Conservation (phyloP, 2,888 invertebrate genomes). For the Steinernema carpocapsae region DNA sequence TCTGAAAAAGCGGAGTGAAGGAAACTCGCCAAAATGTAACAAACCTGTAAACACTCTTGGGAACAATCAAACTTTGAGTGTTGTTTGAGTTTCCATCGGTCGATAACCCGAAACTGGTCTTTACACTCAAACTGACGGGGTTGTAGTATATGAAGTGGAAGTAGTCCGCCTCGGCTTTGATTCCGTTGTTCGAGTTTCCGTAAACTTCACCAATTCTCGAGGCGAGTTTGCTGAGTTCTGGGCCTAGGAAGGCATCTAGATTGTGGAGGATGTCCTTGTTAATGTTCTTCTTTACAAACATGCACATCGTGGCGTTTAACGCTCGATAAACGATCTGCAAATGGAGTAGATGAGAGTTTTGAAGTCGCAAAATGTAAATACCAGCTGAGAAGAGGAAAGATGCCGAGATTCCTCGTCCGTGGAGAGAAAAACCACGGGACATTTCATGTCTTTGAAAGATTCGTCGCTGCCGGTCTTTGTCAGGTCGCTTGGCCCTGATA, state of each 20-base stretch:
- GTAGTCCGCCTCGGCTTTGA: conserved; percentile 32
- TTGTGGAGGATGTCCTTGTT: conserved; percentile 48
- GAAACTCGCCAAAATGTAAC: not conserved
- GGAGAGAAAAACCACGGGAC: conserved; percentile 10
- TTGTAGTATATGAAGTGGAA: conserved; percentile 68
- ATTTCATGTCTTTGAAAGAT: conserved; percentile 18
- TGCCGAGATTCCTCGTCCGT: conserved; percentile 26
- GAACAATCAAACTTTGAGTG: conserved; percentile 44
- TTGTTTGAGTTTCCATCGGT: conserved; percentile 32
- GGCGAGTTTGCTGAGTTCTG: conserved; percentile 46
- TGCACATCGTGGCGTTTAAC: conserved; percentile 83
- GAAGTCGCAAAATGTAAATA: not conserved
- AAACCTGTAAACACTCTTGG: conserved; percentile 48
- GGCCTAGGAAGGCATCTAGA: conserved; percentile 59
- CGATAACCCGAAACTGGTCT: conserved; percentile 50
- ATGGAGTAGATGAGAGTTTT: not conserved
- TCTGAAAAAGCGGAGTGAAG: conserved; percentile 44
- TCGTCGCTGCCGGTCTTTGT: conserved; percentile 42
- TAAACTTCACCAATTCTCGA: conserved; percentile 44
- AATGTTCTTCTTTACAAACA: conserved; percentile 74
- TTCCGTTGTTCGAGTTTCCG: conserved; percentile 40
- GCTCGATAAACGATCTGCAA: conserved; percentile 82
- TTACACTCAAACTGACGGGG: conserved; percentile 60
- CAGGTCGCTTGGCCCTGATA: conserved; percentile 52
- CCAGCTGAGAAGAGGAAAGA: conserved; percentile 8